A percentile compares a stretch with the other conserved stretches of the same genome.
Conservation (phyloP, 2,797 vertebrate species). For the Tinamus major region DNA sequence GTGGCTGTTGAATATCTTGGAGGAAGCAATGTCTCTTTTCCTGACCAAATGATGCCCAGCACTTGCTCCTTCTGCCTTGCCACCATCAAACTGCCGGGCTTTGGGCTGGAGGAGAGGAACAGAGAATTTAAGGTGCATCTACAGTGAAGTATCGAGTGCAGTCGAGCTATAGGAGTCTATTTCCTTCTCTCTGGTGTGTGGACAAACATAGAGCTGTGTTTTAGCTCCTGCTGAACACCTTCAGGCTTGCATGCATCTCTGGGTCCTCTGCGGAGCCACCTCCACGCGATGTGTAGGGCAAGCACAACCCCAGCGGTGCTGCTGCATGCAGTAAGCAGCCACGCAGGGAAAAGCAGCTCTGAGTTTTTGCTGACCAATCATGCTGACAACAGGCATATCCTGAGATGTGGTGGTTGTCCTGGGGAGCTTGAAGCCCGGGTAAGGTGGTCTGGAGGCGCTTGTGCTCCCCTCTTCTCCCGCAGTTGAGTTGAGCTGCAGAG, state of each 20-base stretch:
- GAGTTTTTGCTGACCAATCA: background rate
- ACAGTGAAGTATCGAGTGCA: background rate
- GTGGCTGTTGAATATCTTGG: too few relatives aligned
- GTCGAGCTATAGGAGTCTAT: background rate
- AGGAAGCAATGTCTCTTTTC: background rate
- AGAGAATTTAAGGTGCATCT: background rate
- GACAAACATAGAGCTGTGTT: background rate
- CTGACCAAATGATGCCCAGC: background rate
- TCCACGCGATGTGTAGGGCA: accelerated
- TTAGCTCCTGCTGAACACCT: background rate
- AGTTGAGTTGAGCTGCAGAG: background rate
- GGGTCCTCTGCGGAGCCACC: background rate
- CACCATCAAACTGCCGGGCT: too few relatives aligned
- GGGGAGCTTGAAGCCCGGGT: accelerated
- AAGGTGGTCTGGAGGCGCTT: background rate
- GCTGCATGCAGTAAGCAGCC: background rate
- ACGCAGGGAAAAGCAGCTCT: background rate
- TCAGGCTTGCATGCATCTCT: background rate
- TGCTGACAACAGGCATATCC: background rate
- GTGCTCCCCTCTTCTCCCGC: background rate
- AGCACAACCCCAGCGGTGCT: background rate
- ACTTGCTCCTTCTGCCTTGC: background rate
- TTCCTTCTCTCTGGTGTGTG: background rate
- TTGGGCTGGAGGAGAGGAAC: background rate
- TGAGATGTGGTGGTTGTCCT: background rate